phyloP scores from a whole-genome alignment of 2,797 vertebrate genomes.

The Coreius guichenoti region DNA sequence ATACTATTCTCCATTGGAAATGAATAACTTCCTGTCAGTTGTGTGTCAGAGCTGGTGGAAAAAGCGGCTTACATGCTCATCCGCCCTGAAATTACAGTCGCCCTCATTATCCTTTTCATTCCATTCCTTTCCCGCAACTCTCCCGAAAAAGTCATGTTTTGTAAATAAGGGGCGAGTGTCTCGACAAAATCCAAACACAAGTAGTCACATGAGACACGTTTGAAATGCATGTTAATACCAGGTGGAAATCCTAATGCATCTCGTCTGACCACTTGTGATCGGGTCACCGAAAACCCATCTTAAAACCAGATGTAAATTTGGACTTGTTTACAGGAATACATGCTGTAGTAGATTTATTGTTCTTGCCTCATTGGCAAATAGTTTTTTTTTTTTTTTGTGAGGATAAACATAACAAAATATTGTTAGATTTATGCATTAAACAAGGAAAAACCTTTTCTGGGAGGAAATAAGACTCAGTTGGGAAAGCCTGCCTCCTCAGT shows the following conservation, averaged over 20 bases:
- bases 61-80: not conserved
- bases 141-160: not conserved
- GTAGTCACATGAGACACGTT: not conserved
- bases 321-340: not conserved
- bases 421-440: not conserved
- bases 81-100: not conserved
- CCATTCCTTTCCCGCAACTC: not conserved
- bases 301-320: not conserved
- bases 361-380: not conserved
- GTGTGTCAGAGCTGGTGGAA: not conserved
- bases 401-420: not conserved
- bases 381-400: not conserved
- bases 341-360: not conserved
- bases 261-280: not conserved
- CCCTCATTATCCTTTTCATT: not conserved
- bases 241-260: not conserved
- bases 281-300: not conserved
- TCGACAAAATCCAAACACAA: constrained; percentile 9
- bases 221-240: not conserved
- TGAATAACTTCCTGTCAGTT: not conserved
- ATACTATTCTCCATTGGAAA: not conserved
- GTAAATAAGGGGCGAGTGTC: not conserved
- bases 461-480: not conserved
- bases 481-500: not conserved
- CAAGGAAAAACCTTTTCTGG: not conserved